Base-by-base conservation (phyloP, 2,113 vertebrate species). In the Sander vitreus region DNA sequence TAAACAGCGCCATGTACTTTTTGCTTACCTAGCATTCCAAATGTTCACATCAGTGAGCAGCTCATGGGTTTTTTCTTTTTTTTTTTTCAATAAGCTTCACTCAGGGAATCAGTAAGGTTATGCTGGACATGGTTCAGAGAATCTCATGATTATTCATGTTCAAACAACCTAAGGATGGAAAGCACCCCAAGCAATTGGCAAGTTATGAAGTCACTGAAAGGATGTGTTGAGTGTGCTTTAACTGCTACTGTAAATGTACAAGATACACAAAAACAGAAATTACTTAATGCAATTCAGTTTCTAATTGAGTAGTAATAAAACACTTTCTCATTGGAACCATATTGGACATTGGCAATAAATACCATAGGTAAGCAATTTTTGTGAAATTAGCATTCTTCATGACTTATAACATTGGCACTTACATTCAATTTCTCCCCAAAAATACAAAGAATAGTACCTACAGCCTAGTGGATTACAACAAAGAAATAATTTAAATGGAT, bases 91-190 rank as follows among this genome's bases (percentile, higher is more conserved):
- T 54, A 59, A 48, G 33, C 53, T 30, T 81, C 47, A 73, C 30
- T 71, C 47, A 21, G 7, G 4, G 53, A 78, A 43, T 73, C 10
- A 51, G 77, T 79, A 85, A 67, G 74, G 66, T 63, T 79, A 60
- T 18, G 15, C 6, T 60, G 36, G 80, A 53, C 63, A 73, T 15
- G 73, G 64, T 73, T 86, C 67, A 73, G 14, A 83, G 58, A 78
- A 63, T 60, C 23, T 45, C 30, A 79, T 80, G 45, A 77, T 85
- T 89, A 85, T 86, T 90, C 77, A 85, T 73, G 53, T 79, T 71
- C 33, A 53, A 77, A 67, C 43, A 72, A 48, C 18, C 54, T 68
- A 63, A 70, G 78, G 76, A 81, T 67, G 59, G 47, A 81, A 84
- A 73, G 64, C 4, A 16, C 83, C 76, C 36, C 54, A 63, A 80